Conservation (phyloP, 1,140 invertebrate species). For the Diabrotica undecimpunctata region DNA sequence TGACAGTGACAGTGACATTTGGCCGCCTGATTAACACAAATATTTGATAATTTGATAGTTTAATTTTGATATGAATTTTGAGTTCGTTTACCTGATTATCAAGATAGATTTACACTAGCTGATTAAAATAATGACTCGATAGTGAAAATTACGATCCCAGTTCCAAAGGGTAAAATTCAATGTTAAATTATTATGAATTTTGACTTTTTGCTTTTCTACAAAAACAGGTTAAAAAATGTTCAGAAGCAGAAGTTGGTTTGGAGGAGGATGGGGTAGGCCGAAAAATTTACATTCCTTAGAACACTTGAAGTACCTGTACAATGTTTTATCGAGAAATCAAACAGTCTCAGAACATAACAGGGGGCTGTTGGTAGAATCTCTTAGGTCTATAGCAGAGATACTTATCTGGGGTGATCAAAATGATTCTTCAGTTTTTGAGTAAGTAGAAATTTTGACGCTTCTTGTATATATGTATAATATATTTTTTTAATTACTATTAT, state of each 20-base stretch:
- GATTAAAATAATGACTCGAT: neutral
- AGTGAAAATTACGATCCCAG: neutral
- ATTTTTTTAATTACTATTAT: too few species aligned
- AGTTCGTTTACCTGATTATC: neutral
- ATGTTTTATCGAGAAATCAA: slow-evolving; percentile 94
- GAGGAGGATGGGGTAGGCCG: slow-evolving; percentile 81
- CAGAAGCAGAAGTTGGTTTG: slow-evolving; percentile 84
- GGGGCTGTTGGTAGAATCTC: slow-evolving; percentile 91
- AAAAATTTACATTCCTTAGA: slow-evolving; percentile 96
- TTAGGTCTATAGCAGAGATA: slow-evolving; percentile 97
- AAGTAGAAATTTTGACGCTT: slow-evolving; percentile 52
- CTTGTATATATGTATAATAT: too few species aligned
- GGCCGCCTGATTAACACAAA: neutral
- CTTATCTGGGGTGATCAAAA: slow-evolving; percentile 99
- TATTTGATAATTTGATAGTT: neutral
- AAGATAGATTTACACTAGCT: neutral
- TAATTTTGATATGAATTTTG: neutral
- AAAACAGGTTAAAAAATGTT: slow-evolving; percentile 61
- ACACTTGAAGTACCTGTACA: slow-evolving; percentile 95
- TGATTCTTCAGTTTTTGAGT: slow-evolving; percentile 99
- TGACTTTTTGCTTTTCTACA: neutral
- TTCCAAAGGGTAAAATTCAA: slow-evolving; percentile 1
- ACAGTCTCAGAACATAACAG: slow-evolving; percentile 94
- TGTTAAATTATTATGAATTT: neutral
- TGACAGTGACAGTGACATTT: slow-evolving; percentile 2